Percentiles rank a stretch among this genome's conserved stretches.
Conservation (phyloP, 2,797 vertebrate species). For the Enteromius unitaeniatus region DNA sequence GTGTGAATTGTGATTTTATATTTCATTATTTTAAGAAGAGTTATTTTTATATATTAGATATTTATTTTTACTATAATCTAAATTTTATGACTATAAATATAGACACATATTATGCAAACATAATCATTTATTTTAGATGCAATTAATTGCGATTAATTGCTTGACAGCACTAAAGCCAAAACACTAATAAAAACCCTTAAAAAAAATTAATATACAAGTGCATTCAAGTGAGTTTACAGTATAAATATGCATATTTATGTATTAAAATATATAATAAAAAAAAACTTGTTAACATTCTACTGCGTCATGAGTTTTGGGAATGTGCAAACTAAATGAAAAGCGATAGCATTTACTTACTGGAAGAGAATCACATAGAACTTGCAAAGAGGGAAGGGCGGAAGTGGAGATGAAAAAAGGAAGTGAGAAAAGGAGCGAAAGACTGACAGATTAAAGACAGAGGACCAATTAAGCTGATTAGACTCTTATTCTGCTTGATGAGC, state of each 20-base stretch:
- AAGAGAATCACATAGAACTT: not conserved
- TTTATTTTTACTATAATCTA: too few relatives aligned
- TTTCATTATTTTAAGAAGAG: too few relatives aligned
- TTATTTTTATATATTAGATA: too few relatives aligned
- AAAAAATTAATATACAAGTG: not conserved
- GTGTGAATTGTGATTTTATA: too few relatives aligned
- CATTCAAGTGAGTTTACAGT: not conserved
- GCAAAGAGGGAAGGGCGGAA: not conserved
- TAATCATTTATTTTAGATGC: too few relatives aligned
- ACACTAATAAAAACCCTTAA: not conserved
- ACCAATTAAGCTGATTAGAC: conserved; percentile 34
- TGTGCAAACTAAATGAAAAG: conserved; percentile 18
- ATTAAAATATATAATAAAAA: not conserved
- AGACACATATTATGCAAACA: too few relatives aligned
- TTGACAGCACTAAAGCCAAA: not conserved
- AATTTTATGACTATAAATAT: too few relatives aligned
- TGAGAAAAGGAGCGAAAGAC: not conserved
- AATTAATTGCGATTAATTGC: not conserved
- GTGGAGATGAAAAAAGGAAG: conserved; percentile 14
- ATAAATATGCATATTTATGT: not conserved
- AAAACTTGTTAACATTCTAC: not conserved
- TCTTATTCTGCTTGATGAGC: conserved; percentile 38
- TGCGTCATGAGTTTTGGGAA: not conserved
- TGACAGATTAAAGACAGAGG: conserved; percentile 21
- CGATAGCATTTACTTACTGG: conserved; percentile 11